Conservation (phyloP, 92 coral and sea anemone genomes). For the Epizoanthus scotinus region DNA sequence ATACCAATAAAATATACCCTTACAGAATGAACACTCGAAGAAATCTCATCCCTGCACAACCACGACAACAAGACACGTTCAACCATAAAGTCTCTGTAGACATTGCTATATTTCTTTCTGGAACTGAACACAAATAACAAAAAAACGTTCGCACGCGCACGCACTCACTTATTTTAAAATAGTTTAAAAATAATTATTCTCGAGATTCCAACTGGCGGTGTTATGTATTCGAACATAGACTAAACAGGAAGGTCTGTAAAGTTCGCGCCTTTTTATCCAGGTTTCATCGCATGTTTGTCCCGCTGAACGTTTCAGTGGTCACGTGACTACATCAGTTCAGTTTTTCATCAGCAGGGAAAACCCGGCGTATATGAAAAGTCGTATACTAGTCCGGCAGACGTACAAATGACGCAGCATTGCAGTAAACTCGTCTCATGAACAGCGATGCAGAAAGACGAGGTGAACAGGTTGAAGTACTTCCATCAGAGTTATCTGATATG, state of each 20-base stretch:
- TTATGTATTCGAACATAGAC: background rate
- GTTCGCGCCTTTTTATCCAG: background rate
- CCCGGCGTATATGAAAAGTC: no score
- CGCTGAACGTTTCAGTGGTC: background rate
- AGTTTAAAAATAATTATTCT: background rate
- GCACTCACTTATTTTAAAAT: background rate
- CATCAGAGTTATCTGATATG: no score
- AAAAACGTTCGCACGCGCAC: no score
- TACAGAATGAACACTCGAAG: slow-evolving; percentile 71
- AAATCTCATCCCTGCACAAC: slow-evolving; percentile 74
- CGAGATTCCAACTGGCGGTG: background rate
- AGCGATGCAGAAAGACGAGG: no score
- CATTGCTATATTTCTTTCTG: background rate
- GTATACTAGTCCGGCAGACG: no score
- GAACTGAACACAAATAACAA: no score
- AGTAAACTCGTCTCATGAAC: no score
- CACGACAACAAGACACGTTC: slow-evolving; percentile 12
- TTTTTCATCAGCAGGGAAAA: no score
- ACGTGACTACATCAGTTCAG: background rate
- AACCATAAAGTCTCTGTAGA: background rate
- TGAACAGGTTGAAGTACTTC: no score
- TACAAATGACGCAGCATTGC: no score
- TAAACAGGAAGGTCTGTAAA: background rate
- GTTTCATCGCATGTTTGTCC: slow-evolving; percentile 1
- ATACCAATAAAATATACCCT: no score